These are phyloP conservation scores for Turdus rufiventris DNA, from an alignment of 2,113 vertebrate genomes.

Conservation along the genomic window DNA sequence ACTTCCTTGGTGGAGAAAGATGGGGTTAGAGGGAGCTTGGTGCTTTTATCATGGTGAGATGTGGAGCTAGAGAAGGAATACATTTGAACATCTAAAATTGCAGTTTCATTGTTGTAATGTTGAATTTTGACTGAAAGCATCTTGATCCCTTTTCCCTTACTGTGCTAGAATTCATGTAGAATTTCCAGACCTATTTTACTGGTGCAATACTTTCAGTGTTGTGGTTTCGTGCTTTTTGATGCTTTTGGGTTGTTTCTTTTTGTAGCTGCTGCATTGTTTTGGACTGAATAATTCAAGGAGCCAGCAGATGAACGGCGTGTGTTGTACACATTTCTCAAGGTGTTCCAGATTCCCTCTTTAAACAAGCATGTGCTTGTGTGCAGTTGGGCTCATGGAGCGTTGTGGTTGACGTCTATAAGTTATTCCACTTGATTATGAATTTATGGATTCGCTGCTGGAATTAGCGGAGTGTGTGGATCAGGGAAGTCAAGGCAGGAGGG, in stretches of 20 bases:
- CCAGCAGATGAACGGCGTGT: neutral
- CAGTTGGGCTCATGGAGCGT: neutral
- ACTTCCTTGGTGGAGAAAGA: neutral
- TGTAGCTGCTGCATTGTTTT: neutral
- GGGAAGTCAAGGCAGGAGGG: constrained; percentile 53
- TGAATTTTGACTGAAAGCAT: neutral
- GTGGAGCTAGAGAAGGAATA: neutral
- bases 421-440: neutral
- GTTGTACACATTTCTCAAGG: neutral
- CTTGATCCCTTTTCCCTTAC: neutral
- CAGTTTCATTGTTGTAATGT: neutral
- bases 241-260: neutral
- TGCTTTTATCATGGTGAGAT: neutral
- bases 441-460: constrained; percentile 1
- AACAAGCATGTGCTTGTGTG: constrained; percentile 48
- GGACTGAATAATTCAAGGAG: neutral
- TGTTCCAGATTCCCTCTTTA: neutral
- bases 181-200: neutral
- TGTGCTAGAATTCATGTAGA: neutral
- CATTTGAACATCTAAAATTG: neutral
- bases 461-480: constrained; percentile 49
- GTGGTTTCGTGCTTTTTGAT: neutral
- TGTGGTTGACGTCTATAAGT: neutral
- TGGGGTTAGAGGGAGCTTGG: neutral
- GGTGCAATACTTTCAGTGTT: neutral